Conservation (phyloP, 1,140 invertebrate species). For the Drosophila saltans region DNA sequence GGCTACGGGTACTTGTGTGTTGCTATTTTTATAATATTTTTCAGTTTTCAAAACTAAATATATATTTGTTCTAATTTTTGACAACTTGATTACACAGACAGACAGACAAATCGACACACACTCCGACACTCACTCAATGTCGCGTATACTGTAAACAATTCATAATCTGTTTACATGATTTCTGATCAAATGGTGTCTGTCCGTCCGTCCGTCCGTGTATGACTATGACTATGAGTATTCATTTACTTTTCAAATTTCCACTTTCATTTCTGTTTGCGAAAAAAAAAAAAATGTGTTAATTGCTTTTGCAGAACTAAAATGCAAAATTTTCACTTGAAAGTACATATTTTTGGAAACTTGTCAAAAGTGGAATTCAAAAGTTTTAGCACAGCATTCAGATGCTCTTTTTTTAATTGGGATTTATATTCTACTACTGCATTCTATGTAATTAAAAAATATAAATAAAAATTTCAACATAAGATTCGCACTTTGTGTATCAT, state of each 20-base stretch:
- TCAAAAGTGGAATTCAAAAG: slow-evolving; percentile 34
- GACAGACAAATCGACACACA: not conserved
- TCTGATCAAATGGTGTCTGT: not conserved
- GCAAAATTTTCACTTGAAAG: slow-evolving; percentile 13
- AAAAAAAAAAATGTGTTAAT: slow-evolving; percentile 41
- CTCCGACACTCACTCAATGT: not conserved
- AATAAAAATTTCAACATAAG: too few relatives aligned
- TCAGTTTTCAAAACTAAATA: slow-evolving; percentile 2
- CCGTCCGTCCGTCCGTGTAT: not conserved
- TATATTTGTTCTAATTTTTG: slow-evolving; percentile 38
- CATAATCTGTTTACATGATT: slow-evolving; percentile 34
- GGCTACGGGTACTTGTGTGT: not conserved
- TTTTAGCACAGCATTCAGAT: slow-evolving; percentile 9
- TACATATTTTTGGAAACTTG: slow-evolving; percentile 46
- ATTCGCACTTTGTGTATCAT: too few relatives aligned
- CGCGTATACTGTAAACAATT: slow-evolving; percentile 11
- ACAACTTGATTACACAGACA: slow-evolving; percentile 32
- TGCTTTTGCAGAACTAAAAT: slow-evolving; percentile 35
- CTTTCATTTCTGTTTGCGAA: slow-evolving; percentile 26
- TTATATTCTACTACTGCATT: too few relatives aligned
- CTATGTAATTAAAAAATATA: too few relatives aligned
- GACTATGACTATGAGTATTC: not conserved
- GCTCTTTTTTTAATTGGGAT: too few relatives aligned
- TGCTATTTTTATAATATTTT: slow-evolving; percentile 5
- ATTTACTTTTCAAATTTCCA: slow-evolving; percentile 5